Percentiles rank a stretch among this genome's conserved stretches.
Evolutionary conservation across 2,797 vertebrate species (phyloP).

Genomic region (Takifugu ocellatus): DNA sequence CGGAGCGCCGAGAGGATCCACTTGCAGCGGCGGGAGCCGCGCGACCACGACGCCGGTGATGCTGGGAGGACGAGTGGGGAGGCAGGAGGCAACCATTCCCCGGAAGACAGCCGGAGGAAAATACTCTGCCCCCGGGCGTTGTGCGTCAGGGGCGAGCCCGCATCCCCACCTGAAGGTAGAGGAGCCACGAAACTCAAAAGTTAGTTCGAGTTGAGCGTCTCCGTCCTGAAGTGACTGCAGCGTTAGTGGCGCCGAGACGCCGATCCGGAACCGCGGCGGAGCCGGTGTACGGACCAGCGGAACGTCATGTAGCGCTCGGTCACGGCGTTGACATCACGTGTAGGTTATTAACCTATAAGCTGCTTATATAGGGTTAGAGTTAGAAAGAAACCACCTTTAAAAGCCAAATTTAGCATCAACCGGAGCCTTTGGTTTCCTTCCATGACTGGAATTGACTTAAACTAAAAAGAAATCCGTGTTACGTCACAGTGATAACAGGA

Average conservation of each 20-base stretch:
- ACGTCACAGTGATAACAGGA: background rate
- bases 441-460: background rate
- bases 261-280: too few species aligned
- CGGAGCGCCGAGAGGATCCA: constrained; percentile 41
- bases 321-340: constrained; percentile 30
- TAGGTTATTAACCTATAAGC: constrained; percentile 6
- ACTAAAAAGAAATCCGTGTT: background rate
- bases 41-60: constrained; percentile 1
- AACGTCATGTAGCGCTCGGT: constrained; percentile 24
- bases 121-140: constrained; percentile 36
- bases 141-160: constrained; percentile 41
- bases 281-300: too few species aligned
- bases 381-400: too few species aligned
- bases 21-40: constrained; percentile 20
- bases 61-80: constrained; percentile 12
- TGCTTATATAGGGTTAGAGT: background rate
- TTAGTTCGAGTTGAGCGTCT: background rate
- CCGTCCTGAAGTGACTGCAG: background rate
- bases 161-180: constrained; percentile 58
- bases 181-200: background rate
- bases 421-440: background rate
- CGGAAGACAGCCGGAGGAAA: constrained; percentile 25
- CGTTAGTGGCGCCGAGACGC: background rate
- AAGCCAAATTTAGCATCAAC: too few species aligned
- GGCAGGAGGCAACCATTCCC: constrained; percentile 6